Base-by-base conservation (phyloP, 2,888 invertebrate species). In the Pseudanteris insignis region DNA sequence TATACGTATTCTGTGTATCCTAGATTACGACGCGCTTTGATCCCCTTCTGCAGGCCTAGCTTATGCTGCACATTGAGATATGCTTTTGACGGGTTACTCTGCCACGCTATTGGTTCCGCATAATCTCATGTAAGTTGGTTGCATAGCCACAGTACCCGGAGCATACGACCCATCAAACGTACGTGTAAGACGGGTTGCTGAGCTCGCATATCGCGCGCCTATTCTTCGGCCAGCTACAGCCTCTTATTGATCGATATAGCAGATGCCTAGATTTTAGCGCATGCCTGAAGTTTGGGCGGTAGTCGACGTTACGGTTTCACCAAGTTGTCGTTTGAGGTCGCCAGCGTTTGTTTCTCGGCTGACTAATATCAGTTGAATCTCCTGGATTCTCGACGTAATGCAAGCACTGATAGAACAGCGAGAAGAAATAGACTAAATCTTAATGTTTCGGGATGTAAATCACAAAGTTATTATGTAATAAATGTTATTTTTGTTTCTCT, bases 101-200 rank as follows among this genome's bases (percentile, higher is more conserved):
- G 72, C 70, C 58, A 70, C 66, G 72, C 75, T 73, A 76, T 76
- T 77, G 77, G 76, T 72, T 74, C 72, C 60, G 58, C 67, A 70
- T 78, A 76, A 77, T 78, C 76, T 72, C 71, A 68, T 74, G 78
- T 75, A 75, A 75, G 77, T 77, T 73, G 76, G 73, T 77, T 76
- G 77, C 77, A 75, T 77, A 74, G 75, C 73, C 76, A 70, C 76
- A 77, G 76, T 77, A 71, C 71, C 67, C 59, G 51, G 59, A 61
- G 43, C 65, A 46, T 60, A 57, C 61, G 55, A 34, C 48, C 66
- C 67, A 67, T 60, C 70, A 71, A 72, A 73, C 73, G 75, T 67
- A 67, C 66, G 69, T 69, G 69, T 67, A 64, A 10, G 46, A 44
- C 54, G 62, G 43, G 64, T 64, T 65, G 59, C 60, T 11, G 18